A percentile compares a stretch with the other conserved stretches of the same genome.
Conservation (phyloP, 2,797 vertebrate species). For the Momotus momota region DNA sequence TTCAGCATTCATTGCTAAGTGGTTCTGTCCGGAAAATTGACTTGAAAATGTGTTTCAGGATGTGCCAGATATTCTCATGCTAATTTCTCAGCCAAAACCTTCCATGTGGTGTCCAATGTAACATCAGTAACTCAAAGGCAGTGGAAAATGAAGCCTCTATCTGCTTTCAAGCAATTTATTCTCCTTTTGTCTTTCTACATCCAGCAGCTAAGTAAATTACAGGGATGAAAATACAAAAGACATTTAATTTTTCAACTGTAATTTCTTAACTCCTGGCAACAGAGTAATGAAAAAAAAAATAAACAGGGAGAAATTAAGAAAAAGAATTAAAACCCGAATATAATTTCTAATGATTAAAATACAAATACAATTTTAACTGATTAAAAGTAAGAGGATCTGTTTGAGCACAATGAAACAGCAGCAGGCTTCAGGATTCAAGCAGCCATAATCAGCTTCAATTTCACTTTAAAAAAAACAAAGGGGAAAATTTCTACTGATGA, state of each 20-base stretch:
- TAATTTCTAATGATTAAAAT: slow-evolving; percentile 53
- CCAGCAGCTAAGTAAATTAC: slow-evolving; percentile 62
- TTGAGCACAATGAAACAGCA: not conserved
- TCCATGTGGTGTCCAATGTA: slow-evolving; percentile 60
- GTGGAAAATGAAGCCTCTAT: slow-evolving; percentile 42
- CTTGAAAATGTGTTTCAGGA: slow-evolving; percentile 63
- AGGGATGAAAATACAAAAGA: slow-evolving; percentile 56
- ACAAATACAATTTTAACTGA: slow-evolving; percentile 48
- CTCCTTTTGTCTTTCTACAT: slow-evolving; percentile 45
- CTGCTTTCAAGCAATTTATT: slow-evolving; percentile 63
- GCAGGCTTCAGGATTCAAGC: slow-evolving; percentile 1
- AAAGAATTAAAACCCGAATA: slow-evolving; percentile 4
- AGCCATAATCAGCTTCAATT: slow-evolving; percentile 17
- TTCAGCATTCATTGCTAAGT: slow-evolving; percentile 63
- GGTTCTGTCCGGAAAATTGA: slow-evolving; percentile 65
- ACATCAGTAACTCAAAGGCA: slow-evolving; percentile 51
- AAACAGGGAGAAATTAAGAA: not conserved
- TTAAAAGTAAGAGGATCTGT: slow-evolving; percentile 43
- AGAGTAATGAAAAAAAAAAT: not conserved
- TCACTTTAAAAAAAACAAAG: not conserved
- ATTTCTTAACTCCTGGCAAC: slow-evolving; percentile 39
- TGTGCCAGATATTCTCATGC: slow-evolving; percentile 58
- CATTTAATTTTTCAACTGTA: slow-evolving; percentile 51
- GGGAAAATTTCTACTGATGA: not conserved
- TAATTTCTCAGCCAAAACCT: slow-evolving; percentile 70